Evolutionary conservation across 2,797 vertebrate species (phyloP).

Genomic region (Loris lydekkerianus): DNA sequence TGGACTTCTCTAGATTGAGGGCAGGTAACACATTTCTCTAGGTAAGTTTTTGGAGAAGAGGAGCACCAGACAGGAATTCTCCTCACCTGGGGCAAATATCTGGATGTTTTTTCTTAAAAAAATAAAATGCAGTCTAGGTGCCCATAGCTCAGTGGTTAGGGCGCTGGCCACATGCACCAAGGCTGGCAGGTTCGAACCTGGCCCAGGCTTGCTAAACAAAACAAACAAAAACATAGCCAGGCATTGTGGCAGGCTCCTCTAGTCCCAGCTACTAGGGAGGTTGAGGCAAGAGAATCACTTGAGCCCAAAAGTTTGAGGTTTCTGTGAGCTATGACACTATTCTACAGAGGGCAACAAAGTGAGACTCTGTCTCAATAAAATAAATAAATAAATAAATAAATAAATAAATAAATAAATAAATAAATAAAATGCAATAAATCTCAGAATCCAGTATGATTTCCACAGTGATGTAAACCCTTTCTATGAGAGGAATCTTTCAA

Average conservation of each 20-base stretch:
- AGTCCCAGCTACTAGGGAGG: too few species aligned
- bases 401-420: neutral
- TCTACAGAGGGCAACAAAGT: too few species aligned
- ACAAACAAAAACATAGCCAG: too few species aligned
- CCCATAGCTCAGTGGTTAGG: too few species aligned
- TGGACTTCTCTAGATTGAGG: neutral
- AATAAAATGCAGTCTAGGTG: neutral
- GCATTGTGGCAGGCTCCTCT: too few species aligned
- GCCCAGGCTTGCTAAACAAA: too few species aligned
- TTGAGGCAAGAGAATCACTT: too few species aligned
- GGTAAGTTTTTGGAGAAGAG: neutral
- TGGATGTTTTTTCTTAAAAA: neutral
- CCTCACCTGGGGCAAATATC: neutral
- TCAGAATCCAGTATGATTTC: neutral
- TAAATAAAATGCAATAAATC: neutral
- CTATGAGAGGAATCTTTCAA: neutral
- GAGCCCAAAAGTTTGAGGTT: too few species aligned
- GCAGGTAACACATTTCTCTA: neutral
- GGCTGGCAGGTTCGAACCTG: too few species aligned
- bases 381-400: neutral
- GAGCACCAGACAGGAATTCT: neutral
- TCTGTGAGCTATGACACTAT: too few species aligned
- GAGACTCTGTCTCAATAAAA: too few species aligned
- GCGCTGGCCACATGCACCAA: too few species aligned
- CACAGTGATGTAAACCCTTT: neutral